These are phyloP conservation scores for Drosophila histrio DNA, from an alignment of 2,888 invertebrate genomes.

Conservation along the genomic window DNA sequence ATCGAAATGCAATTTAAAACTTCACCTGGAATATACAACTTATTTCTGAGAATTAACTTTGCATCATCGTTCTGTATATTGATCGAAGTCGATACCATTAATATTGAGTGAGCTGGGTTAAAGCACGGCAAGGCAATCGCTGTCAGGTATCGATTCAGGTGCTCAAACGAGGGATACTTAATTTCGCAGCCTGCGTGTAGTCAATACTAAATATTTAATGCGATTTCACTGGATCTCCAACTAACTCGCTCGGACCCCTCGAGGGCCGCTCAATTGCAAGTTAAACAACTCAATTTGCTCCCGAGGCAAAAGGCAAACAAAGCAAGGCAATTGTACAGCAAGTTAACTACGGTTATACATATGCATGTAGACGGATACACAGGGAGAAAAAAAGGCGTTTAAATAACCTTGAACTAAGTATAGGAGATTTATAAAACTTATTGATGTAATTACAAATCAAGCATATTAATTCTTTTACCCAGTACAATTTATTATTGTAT, in stretches of 20 bases:
- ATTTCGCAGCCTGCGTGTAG: constrained; percentile 37
- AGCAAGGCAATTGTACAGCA: constrained; percentile 51
- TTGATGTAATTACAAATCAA: no score
- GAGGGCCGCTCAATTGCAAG: constrained; percentile 59
- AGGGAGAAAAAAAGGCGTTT: no score
- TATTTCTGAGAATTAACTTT: background rate
- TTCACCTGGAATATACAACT: background rate
- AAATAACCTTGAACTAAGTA: no score
- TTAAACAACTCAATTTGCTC: constrained; percentile 71
- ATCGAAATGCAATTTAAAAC: background rate
- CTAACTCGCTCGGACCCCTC: constrained; percentile 16
- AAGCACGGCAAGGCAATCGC: background rate
- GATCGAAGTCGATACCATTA: background rate
- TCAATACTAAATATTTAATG: constrained; percentile 51
- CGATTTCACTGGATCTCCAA: constrained; percentile 27
- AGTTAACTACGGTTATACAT: constrained; percentile 3
- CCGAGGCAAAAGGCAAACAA: constrained; percentile 42
- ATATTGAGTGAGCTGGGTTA: background rate
- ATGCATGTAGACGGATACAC: no score
- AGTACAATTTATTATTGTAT: no score
- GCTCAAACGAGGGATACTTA: constrained; percentile 6
- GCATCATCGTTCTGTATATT: background rate
- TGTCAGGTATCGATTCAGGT: constrained; percentile 2
- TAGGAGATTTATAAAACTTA: no score
- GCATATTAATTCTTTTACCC: no score